phyloP scores from a whole-genome alignment of 2,797 vertebrate genomes.

The Ara ararauna region DNA sequence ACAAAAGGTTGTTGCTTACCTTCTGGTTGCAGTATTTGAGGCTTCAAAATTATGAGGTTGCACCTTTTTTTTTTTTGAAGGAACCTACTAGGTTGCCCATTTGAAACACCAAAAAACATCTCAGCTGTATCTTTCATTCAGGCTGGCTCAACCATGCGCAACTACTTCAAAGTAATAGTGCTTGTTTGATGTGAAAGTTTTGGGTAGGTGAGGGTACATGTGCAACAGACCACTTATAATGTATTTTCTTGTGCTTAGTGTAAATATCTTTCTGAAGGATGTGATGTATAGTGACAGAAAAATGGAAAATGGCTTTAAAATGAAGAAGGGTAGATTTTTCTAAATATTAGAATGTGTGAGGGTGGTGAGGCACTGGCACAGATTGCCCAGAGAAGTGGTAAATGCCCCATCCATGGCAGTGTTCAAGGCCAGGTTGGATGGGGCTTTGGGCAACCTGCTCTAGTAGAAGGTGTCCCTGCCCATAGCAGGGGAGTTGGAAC shows the following conservation, averaged over 20 bases:
- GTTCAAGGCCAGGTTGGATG: background rate
- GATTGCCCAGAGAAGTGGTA: background rate
- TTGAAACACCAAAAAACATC: background rate
- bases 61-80: background rate
- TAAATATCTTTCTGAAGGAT: background rate
- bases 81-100: background rate
- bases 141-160: background rate
- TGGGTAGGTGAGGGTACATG: accelerated
- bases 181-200: background rate
- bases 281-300: background rate
- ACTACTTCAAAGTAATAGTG: background rate
- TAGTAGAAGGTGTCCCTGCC: background rate
- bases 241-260: accelerated
- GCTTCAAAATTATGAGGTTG: background rate
- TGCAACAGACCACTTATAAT: background rate
- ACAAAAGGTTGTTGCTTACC: background rate
- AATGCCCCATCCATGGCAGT: background rate
- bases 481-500: background rate
- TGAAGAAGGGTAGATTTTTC: background rate
- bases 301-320: background rate
- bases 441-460: background rate
- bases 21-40: background rate
- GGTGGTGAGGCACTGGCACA: background rate
- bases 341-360: background rate
- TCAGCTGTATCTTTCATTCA: accelerated